Evolutionary conservation across 2,888 invertebrate species (phyloP), one percentile per base, ranked within the genome.

Genomic region (Ophion slaviceki): DNA sequence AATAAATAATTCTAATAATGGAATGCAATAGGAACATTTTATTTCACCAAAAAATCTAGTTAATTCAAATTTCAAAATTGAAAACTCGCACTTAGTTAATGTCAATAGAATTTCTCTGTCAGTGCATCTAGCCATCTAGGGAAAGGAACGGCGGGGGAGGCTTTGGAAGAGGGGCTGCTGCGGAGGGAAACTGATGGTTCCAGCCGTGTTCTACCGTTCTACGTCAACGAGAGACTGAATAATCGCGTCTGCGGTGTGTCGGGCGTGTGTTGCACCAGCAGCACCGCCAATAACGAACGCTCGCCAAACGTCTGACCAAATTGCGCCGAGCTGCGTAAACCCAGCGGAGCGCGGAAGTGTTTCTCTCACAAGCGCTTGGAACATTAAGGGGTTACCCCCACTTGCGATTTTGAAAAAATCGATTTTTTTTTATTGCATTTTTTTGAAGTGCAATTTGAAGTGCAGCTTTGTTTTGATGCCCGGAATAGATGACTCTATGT

Each of bases 241-340:
- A 81, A 81, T 81, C 80, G 80, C 75, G 80, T 81, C 80, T 81
- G 75, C 80, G 68, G 67, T 75, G 80, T 68, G 80, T 81, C 80
- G 74, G 40, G 67, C 67, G 74, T 66, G 74, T 75, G 66, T 77
- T 74, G 75, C 80, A 75, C 28, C 61, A 47, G 68, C 36, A 72
- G n/a, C 40, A 40, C 40, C 66, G 64, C 32, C 72, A 62, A 57
- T 72, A 66, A 66, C 68, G 28, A 75, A 59, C 68, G 66, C 74
- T 81, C 64, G 75, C 80, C 80, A 68, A 81, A 67, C 61, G 76
- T 66, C 76, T 66, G 53, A 66, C 66, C 76, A 53, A 57, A 66
- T 77, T 57, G 36, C 24, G 32, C 76, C 76, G 66, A 77, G 66
- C 66, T 53, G 32, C 45, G 40, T 62, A 4, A 61, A 74, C n/a